A percentile compares a stretch with the other conserved stretches of the same genome.
phyloP scores from a whole-genome alignment of 2,888 invertebrate genomes.

The Acleris holmiana region DNA sequence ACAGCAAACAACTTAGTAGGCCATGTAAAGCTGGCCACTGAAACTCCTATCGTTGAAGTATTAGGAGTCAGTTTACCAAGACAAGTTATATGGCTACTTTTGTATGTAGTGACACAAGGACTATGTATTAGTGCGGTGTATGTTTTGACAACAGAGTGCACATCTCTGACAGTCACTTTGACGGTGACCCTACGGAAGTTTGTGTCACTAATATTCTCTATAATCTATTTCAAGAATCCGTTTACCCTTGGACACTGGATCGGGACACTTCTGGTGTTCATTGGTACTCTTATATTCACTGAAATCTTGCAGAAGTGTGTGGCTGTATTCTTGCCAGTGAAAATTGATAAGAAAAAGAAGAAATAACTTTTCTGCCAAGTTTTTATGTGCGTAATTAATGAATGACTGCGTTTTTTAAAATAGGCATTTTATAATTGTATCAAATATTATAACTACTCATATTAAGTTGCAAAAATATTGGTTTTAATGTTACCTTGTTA shows the following conservation, averaged over 20 bases:
- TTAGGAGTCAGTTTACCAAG: conserved; percentile 87
- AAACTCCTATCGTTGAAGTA: conserved; percentile 86
- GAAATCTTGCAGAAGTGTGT: conserved; percentile 87
- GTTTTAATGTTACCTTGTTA: too few species aligned
- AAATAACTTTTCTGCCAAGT: conserved; percentile 46
- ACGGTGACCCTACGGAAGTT: conserved; percentile 98
- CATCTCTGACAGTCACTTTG: conserved; percentile 96
- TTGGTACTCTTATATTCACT: conserved; percentile 96
- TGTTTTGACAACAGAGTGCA: conserved; percentile 95
- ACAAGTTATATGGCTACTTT: conserved; percentile 90
- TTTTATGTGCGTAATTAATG: background rate
- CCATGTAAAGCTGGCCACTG: conserved; percentile 89
- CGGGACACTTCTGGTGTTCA: conserved; percentile 95
- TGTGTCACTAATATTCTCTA: conserved; percentile 96
- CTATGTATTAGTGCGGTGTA: conserved; percentile 98
- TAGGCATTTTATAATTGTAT: too few species aligned
- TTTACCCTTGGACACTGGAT: conserved; percentile 96
- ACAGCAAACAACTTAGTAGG: conserved; percentile 90
- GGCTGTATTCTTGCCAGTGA: conserved; percentile 58
- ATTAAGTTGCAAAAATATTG: too few species aligned
- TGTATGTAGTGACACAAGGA: conserved; percentile 95
- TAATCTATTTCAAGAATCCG: conserved; percentile 96
- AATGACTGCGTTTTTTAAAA: too few species aligned
- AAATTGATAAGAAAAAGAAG: conserved; percentile 60
- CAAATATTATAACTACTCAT: too few species aligned